phyloP scores from a whole-genome alignment of 2,113 vertebrate genomes.

The Rhea americana region DNA sequence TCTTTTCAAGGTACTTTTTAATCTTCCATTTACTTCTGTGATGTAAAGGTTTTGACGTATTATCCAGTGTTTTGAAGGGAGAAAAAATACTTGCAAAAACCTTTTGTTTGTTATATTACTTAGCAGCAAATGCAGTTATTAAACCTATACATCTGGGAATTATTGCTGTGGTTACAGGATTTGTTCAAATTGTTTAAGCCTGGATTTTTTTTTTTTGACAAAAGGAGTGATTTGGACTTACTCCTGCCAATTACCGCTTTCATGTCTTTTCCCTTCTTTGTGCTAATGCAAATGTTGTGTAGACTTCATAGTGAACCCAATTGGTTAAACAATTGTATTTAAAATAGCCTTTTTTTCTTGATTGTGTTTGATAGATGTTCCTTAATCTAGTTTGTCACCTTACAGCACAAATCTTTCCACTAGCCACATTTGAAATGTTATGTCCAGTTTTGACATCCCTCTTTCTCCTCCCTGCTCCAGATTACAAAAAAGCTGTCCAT shows the following conservation, averaged over 20 bases:
- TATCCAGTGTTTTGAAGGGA: neutral
- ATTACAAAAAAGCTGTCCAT: no score
- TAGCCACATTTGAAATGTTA: neutral
- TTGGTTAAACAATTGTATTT: neutral
- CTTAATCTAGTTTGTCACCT: neutral
- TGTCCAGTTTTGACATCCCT: no score
- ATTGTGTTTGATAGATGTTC: neutral
- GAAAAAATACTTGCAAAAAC: neutral
- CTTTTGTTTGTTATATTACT: neutral
- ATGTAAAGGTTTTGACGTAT: neutral
- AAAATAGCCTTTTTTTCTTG: no score
- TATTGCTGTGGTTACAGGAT: neutral
- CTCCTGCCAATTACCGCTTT: neutral
- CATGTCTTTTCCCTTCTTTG: neutral
- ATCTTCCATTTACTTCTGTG: neutral
- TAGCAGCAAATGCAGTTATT: neutral
- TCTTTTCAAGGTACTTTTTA: neutral
- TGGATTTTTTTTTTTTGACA: neutral
- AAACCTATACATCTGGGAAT: neutral
- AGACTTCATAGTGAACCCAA: neutral
- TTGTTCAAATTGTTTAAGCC: neutral
- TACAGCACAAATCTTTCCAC: neutral
- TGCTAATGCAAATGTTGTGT: neutral
- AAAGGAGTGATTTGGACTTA: neutral
- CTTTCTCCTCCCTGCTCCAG: no score